A percentile compares a stretch with the other conserved stretches of the same genome.
Evolutionary conservation across 2,797 vertebrate species (phyloP).

Genomic region (Periophthalmus magnuspinnatus): DNA sequence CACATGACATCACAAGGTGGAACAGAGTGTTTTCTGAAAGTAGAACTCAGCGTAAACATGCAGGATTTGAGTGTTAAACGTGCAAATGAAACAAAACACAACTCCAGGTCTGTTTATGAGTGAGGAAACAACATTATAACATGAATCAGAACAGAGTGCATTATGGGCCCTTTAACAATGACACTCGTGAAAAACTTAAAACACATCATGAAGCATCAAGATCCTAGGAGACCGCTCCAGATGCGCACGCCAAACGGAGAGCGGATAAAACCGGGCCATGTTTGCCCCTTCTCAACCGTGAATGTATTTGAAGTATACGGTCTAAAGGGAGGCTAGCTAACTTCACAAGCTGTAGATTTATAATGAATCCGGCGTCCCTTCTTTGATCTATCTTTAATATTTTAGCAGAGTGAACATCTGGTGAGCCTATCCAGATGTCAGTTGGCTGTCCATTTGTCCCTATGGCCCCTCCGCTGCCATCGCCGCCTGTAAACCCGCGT

Average conservation of each 20-base stretch:
- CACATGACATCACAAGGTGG: too few relatives aligned
- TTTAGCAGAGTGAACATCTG: constrained; percentile 27
- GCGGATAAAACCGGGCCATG: constrained; percentile 31
- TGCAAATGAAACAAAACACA: too few relatives aligned
- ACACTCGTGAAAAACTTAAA: constrained; percentile 41
- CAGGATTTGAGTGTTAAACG: too few relatives aligned
- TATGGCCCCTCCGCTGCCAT: constrained; percentile 28
- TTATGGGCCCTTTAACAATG: constrained; percentile 23
- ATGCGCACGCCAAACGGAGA: constrained; percentile 55
- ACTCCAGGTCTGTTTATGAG: too few relatives aligned
- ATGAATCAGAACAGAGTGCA: too few relatives aligned
- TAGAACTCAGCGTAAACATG: too few relatives aligned
- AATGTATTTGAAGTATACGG: constrained; percentile 7
- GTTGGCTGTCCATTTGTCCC: constrained; percentile 28
- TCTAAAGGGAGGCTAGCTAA: neutral
- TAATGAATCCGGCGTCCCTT: constrained; percentile 22
- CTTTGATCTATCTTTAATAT: constrained; percentile 27
- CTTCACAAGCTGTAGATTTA: constrained; percentile 30
- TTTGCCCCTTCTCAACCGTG: constrained; percentile 34
- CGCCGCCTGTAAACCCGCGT: constrained; percentile 37
- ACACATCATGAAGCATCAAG: constrained; percentile 51
- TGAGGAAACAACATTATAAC: too few relatives aligned
- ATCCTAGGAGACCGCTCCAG: constrained; percentile 55
- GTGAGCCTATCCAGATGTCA: constrained; percentile 36
- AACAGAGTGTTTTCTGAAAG: too few relatives aligned